Conservation (phyloP, 2,888 invertebrate genomes). For the Formica aserva region DNA sequence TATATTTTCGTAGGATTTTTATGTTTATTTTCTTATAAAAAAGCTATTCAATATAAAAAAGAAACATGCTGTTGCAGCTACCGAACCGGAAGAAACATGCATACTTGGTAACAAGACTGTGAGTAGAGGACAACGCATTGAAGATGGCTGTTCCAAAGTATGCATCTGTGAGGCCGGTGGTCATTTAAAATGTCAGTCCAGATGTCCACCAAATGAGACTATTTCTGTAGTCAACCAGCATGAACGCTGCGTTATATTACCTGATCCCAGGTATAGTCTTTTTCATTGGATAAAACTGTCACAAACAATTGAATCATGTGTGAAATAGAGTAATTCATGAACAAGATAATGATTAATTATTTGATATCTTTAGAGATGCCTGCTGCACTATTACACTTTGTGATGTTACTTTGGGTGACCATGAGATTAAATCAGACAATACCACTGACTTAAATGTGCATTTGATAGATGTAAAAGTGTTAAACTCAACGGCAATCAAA, state of each 20-base stretch:
- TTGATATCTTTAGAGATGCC: slow-evolving; percentile 87
- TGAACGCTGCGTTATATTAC: slow-evolving; percentile 93
- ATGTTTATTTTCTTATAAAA: neutral
- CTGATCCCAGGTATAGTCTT: slow-evolving; percentile 88
- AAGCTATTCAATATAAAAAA: neutral
- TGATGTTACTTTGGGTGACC: slow-evolving; percentile 93
- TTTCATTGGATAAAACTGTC: neutral
- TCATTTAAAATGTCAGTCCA: slow-evolving; percentile 90
- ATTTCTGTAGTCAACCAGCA: slow-evolving; percentile 84
- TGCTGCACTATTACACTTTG: slow-evolving; percentile 95
- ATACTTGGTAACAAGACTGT: slow-evolving; percentile 90
- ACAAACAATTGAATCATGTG: neutral
- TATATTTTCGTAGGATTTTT: neutral
- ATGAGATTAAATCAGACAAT: slow-evolving; percentile 87
- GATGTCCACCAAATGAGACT: slow-evolving; percentile 86
- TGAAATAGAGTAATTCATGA: slow-evolving; percentile 2
- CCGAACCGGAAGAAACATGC: slow-evolving; percentile 87
- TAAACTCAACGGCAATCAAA: slow-evolving; percentile 84
- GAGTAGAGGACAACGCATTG: slow-evolving; percentile 90
- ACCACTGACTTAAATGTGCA: slow-evolving; percentile 82
- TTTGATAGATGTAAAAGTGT: slow-evolving; percentile 82
- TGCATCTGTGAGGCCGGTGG: slow-evolving; percentile 93
- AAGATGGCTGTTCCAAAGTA: slow-evolving; percentile 92
- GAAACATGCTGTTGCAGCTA: slow-evolving; percentile 68
- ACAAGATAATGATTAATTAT: neutral